Base-by-base conservation (phyloP, 2,113 vertebrate genomes). In the Manacus vitellinus region DNA sequence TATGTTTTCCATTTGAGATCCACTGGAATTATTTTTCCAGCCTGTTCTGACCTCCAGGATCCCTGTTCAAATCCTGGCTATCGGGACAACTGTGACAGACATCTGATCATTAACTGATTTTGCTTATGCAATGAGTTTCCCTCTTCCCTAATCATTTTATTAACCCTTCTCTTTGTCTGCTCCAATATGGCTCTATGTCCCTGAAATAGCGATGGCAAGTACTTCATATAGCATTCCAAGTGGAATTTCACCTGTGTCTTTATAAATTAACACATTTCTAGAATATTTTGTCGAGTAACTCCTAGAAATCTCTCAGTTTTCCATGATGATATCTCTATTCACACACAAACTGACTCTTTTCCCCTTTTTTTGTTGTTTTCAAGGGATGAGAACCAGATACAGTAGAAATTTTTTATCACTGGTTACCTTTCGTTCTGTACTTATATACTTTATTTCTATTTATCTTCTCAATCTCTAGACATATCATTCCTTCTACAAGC, bases 71-170 rank as follows among this genome's bases (percentile, higher is more conserved):
- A 33, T 28, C 59, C 44, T 4, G 3, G 37, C 28, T 86, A 25
- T 25, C 2, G 9, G 37, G 52, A 51, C 20, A 91, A 65, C 33
- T 46, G n/a, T 30, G 18, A 72, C 4, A 4, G 6, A 51, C 31
- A 47, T 20, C 13, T 37, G 72, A 49, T 31, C 19, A 74, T 31
- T 62, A 90, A 59, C 24, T 68, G 41, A 58, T 58, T 47, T 65
- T 65, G 31, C 22, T 79, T 74, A 61, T 5, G 28, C 13, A 66
- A 49, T 17, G 21, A 74, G 15, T 59, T 87, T 88, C 24, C 23
- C 8, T 41, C 14, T 81, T 44, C 35, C n/a, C 10, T 0, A 0
- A 27, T 22, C 4, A 43, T 74, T 86, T 87, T 59, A 74, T 43
- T 35, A 85, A 84, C 3, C 5, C 4, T 43, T 65, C 46, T 70